Evolutionary conservation across 2,888 invertebrate species (phyloP), one percentile per base, ranked within the genome.

Genomic region (Agrilus mali): DNA sequence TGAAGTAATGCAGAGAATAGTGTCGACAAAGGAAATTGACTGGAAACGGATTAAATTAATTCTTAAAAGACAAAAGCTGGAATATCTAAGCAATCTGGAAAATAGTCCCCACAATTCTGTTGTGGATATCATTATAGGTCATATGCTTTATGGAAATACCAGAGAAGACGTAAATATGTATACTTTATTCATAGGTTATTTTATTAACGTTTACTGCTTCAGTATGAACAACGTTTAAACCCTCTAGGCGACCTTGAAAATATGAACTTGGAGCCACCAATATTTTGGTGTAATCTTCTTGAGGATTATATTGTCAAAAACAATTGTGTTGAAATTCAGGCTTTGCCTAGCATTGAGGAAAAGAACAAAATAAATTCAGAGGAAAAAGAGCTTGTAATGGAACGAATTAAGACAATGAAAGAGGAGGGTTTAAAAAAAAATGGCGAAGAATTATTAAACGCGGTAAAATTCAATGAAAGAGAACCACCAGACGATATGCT

Each of bases 91-190:
- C 45, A 74, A 75, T 59, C 71, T 90, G 38, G 93, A 88, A 64
- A 78, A 76, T 12, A 74, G 73, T 50, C 88, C 90, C 0, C 86
- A 89, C 58, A 79, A 82, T 50, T 73, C 79, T 0, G 69, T 92
- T 40, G 84, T 88, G 0, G 81, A 80, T 59, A 75, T 81, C 54
- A 72, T 86, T 41, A 86, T 92, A 50, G 85, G 83, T 0, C 88
- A 93, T 60, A 81, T 86, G 58, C 67, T 94, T 22, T 92, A 89
- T 64, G 88, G 89, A 12, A 74, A 78, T 42, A 75, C 71, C 36
- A 74, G 79, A 51, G 68, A 77, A 51, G 82, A 88, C 63, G 86
- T 88, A 63, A 75, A 77, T 14, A 13, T 35, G n/a, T 3, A 10
- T 35, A 35, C 6, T 35, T 35, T 7, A 2, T 12, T 7, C 1